Evolutionary conservation across 1,140 invertebrate genomes (phyloP).

Genomic region (Pseudobourletiella spinata): DNA sequence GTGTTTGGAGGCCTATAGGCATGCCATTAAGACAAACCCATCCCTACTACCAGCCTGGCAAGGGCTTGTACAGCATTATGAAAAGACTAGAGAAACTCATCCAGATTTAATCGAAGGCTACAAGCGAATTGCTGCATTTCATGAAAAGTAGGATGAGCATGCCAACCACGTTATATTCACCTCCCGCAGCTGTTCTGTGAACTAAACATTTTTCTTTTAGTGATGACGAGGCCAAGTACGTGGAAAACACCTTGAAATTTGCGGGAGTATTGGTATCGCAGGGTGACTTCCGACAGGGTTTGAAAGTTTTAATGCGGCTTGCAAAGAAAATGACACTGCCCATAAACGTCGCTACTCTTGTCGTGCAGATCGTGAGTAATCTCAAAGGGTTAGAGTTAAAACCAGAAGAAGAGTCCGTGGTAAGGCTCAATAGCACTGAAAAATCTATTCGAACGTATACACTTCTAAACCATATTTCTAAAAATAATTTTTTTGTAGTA

Average conservation of each 20-base stretch:
- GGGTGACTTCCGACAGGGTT: neutral
- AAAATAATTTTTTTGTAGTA: neutral
- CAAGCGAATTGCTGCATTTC: constrained; percentile 10
- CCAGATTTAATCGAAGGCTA: constrained; percentile 14
- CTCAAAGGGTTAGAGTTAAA: neutral
- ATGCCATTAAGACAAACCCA: constrained; percentile 15
- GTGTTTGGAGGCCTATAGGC: constrained; percentile 24
- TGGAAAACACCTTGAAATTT: constrained; percentile 14
- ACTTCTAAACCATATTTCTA: neutral
- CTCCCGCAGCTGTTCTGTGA: neutral
- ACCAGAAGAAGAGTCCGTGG: constrained; percentile 6
- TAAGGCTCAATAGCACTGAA: neutral
- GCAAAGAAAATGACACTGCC: neutral
- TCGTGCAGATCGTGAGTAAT: constrained; percentile 2
- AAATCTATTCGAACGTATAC: neutral
- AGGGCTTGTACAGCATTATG: constrained; percentile 26
- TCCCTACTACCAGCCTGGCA: constrained; percentile 18
- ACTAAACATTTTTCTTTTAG: neutral
- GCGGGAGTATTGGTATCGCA: constrained; percentile 8
- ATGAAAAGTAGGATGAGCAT: constrained; percentile 1
- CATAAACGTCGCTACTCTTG: neutral
- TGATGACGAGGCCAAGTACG: constrained; percentile 13
- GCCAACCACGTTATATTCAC: neutral
- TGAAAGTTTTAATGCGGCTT: constrained; percentile 7
- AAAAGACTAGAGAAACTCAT: constrained; percentile 20